Evolutionary conservation across 92 coral and sea anemone genomes (phyloP), one percentile per base, ranked within the genome.

Genomic region (Bergia sp.): DNA sequence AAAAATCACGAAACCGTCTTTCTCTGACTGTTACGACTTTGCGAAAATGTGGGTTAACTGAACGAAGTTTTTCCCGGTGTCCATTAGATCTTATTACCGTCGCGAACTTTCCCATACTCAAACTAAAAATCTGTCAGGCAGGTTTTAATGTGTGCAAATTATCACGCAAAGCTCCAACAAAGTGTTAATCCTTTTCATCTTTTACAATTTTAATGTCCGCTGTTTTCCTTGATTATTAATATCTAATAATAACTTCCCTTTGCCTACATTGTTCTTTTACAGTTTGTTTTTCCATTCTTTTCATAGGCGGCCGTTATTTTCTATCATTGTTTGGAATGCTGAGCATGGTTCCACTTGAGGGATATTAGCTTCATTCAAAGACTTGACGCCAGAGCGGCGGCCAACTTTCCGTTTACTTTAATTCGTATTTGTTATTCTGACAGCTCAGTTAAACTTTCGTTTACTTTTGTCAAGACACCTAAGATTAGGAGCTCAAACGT

Each of bases 301-400:
- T 84, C 29, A 84, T 84, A 84, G 72, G 16, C 42, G 44, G 79
- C 44, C 44, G 67, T 44, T 71, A 84, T 29, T 72, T 71, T 71
- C 79, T 20, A 11, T 16, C 42, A 13, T 38, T 65, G 77, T 82
- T 44, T 65, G 77, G 76, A 82, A 82, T 82, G 76, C 40, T 11
- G 67, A 66, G 55, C 86, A 82, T 43, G 86, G 42, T 10, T 65
- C 58, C 61, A 66, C 86, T 82, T 69, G 77, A 82, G 37, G 61
- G 37, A 44, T 69, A 67, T 58, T 67, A 66, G 43, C 76, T 69
- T 82, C n/a, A 67, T 66, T 69, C 77, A 66, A n/a, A 45, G n/a
- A 43, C 20, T 20, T 15, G 79, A 71, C 87, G 87, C 87, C 87
- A 84, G 65, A 84, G 13, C 3, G 87, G 87, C 87, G 87, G 87